Conservation (phyloP, 1,140 invertebrate species). For the Oryctes rhinoceros region DNA sequence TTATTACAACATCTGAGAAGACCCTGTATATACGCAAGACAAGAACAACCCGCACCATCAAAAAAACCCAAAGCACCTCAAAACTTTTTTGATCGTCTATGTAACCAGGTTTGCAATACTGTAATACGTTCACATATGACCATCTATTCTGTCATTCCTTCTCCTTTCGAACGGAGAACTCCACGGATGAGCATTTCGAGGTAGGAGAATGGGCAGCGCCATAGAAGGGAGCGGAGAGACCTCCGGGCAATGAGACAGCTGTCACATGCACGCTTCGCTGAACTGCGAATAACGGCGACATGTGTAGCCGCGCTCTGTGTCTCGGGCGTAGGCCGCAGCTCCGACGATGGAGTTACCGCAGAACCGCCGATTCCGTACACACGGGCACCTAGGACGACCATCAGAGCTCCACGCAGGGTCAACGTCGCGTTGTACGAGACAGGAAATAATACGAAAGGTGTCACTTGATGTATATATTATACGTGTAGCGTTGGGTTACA, state of each 20-base stretch:
- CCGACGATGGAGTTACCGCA: background rate
- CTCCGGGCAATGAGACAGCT: slow-evolving; percentile 56
- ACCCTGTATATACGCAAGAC: too few species aligned
- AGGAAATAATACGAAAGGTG: background rate
- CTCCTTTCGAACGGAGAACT: too few species aligned
- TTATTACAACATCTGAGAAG: too few species aligned
- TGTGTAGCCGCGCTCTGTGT: slow-evolving; percentile 48
- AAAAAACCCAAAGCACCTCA: too few species aligned
- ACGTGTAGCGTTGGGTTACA: too few species aligned
- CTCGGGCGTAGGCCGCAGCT: background rate
- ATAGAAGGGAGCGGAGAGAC: background rate
- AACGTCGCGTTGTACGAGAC: background rate
- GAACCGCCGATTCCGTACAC: background rate
- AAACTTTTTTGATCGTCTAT: too few species aligned
- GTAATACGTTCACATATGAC: too few species aligned
- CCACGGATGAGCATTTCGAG: background rate
- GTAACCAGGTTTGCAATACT: too few species aligned
- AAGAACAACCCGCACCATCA: too few species aligned
- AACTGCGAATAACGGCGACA: slow-evolving; percentile 60
- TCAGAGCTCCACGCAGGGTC: too few species aligned
- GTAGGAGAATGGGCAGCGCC: background rate
- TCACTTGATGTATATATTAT: background rate
- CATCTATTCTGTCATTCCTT: too few species aligned
- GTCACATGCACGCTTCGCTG: slow-evolving; percentile 57
- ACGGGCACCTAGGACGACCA: too few species aligned